These are phyloP conservation scores for Brachylomia viminalis DNA, from an alignment of 2,888 invertebrate species.

Conservation along the genomic window DNA sequence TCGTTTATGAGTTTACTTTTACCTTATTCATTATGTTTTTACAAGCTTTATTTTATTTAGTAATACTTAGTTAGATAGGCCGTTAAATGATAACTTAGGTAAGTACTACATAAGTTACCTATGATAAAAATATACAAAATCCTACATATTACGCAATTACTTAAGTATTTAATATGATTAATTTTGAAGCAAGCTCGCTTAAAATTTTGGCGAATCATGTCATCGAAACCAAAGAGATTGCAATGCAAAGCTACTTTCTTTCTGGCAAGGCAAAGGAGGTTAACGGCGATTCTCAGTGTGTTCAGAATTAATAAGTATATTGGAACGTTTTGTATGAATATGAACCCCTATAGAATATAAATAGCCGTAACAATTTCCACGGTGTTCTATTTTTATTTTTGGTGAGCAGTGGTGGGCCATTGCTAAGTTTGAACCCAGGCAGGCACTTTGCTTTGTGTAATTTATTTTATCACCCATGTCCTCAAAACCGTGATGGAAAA, in stretches of 20 bases:
- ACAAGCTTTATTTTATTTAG: not conserved
- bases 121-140: not conserved
- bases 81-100: not conserved
- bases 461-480: too few species aligned
- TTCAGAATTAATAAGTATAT: slow-evolving; percentile 81
- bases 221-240: slow-evolving; percentile 70
- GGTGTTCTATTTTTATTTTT: slow-evolving; percentile 38
- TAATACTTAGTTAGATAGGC: not conserved
- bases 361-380: slow-evolving; percentile 66
- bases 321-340: slow-evolving; percentile 71
- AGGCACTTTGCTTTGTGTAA: too few species aligned
- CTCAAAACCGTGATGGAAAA: too few species aligned
- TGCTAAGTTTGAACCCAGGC: too few species aligned
- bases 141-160: slow-evolving; percentile 31
- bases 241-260: slow-evolving; percentile 82
- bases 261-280: slow-evolving; percentile 85
- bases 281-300: slow-evolving; percentile 86
- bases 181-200: slow-evolving; percentile 21
- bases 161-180: not conserved
- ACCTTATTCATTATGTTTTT: not conserved
- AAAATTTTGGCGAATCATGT: slow-evolving; percentile 69
- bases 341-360: slow-evolving; percentile 77
- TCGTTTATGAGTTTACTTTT: not conserved
- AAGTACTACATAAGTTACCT: not conserved
- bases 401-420: too few species aligned